Base-by-base conservation (phyloP, 2,888 invertebrate genomes). In the Drosophila emarginata region DNA sequence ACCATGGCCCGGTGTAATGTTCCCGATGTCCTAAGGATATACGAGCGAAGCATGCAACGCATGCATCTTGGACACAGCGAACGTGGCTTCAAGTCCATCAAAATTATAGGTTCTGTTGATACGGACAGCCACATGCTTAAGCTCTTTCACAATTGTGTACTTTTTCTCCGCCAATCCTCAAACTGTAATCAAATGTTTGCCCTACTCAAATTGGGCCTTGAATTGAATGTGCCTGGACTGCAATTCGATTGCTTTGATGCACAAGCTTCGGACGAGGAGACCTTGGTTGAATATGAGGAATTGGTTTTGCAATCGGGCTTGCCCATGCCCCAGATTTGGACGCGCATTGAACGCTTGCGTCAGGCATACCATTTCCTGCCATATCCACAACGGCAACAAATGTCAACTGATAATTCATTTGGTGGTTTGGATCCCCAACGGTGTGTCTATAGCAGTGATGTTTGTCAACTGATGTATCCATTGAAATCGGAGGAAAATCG, bases 151-250 rank as follows among this genome's bases (percentile, higher is more conserved):
- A 91, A 90, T 39, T 92, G 91, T 28, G 89, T 89, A 73, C 83
- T 94, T 3, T 95, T 95, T 87, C 88, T 95, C 18, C 93, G 94
- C 60, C 96, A 96, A 85, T 94, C 95, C 6, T 96, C 96, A 0
- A 93, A 95, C 66, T 95, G 94, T 93, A 96, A 96, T 92, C 94
- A 94, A 83, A 94, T 96, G 83, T 95, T 95, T 93, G 94, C 95
- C 72, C 92, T 96, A 39, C 90, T 96, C 54, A 94, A 95, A 87
- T 91, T 96, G 87, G 94, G 94, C 81, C 91, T 95, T 32, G 94
- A 94, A 76, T 92, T 96, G 76, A 95, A 95, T 92, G 93, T 95
- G 72, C 92, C 93, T 0, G 90, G 90, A 0, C 84, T 91, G 67
- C 91, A 81, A 81, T 91, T 93, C 65, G 86, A 90, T 32, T 88